phyloP scores from a whole-genome alignment of 2,797 vertebrate species.

The Semotilus atromaculatus region DNA sequence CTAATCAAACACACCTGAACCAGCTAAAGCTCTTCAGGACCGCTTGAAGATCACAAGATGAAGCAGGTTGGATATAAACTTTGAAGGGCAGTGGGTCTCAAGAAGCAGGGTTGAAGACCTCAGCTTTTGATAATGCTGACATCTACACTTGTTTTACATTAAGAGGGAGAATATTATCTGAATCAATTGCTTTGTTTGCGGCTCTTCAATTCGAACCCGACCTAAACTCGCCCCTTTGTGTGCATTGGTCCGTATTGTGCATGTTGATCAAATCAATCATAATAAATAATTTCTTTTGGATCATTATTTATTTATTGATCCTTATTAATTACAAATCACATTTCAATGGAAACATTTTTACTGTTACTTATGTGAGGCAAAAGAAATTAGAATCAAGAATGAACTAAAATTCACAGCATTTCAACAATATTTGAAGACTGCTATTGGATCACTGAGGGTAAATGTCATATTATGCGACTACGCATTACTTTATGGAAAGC shows the following conservation, averaged over 20 bases:
- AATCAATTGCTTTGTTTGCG: background rate
- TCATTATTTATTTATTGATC: background rate
- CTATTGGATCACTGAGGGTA: background rate
- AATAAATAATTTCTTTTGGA: background rate
- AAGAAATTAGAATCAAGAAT: background rate
- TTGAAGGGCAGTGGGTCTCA: background rate
- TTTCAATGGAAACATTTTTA: background rate
- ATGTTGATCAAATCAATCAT: background rate
- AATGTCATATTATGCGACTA: background rate
- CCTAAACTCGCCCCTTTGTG: background rate
- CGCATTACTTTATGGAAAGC: background rate
- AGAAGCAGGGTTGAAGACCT: background rate
- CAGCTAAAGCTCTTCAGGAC: background rate
- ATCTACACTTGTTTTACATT: background rate
- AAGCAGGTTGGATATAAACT: background rate
- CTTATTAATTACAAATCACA: background rate
- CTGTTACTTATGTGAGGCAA: background rate
- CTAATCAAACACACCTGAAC: background rate
- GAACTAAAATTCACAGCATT: background rate
- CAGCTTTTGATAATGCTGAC: background rate
- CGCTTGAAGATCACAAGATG: background rate
- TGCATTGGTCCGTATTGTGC: background rate
- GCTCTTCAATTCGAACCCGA: background rate
- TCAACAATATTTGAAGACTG: too few relatives aligned
- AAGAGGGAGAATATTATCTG: background rate